Percentiles rank a stretch among this genome's conserved stretches.
Evolutionary conservation across 1,140 invertebrate species (phyloP).

Genomic region (Melitaea cinxia): DNA sequence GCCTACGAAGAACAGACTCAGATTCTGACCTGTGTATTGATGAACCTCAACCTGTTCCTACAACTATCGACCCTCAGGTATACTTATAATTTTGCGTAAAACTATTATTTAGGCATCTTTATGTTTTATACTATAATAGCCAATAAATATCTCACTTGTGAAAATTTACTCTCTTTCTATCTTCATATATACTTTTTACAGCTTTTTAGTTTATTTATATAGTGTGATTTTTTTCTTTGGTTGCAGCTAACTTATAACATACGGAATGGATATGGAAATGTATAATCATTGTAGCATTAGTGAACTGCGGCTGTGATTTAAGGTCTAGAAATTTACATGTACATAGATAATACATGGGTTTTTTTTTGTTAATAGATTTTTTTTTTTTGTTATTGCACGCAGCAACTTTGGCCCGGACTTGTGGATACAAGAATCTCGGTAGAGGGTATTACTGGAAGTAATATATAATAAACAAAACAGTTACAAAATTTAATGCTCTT

Average conservation of each 20-base stretch:
- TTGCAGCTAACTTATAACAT: constrained; percentile 78
- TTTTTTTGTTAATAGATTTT: constrained; percentile 55
- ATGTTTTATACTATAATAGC: constrained; percentile 1
- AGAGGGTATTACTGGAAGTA: constrained; percentile 78
- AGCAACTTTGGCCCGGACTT: constrained; percentile 79
- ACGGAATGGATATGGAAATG: constrained; percentile 79
- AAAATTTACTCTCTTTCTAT: too few relatives aligned
- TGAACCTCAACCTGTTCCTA: constrained; percentile 80
- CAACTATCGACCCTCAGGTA: constrained; percentile 78
- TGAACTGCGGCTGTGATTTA: constrained; percentile 75
- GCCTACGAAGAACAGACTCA: constrained; percentile 87
- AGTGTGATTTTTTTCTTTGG: constrained; percentile 58
- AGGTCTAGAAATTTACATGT: constrained; percentile 58
- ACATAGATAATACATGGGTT: constrained; percentile 48
- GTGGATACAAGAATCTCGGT: constrained; percentile 78
- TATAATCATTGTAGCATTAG: constrained; percentile 70
- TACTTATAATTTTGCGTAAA: constrained; percentile 29
- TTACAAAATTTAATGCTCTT: constrained; percentile 36
- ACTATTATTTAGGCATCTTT: background rate
- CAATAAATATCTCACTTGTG: too few relatives aligned
- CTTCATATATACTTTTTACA: too few relatives aligned
- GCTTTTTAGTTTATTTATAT: constrained; percentile 13
- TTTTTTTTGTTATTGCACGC: constrained; percentile 72
- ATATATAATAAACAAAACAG: constrained; percentile 59
- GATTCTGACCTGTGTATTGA: constrained; percentile 94